phyloP scores from a whole-genome alignment of 1,140 invertebrate species.

The Drosophila subpulchrella region DNA sequence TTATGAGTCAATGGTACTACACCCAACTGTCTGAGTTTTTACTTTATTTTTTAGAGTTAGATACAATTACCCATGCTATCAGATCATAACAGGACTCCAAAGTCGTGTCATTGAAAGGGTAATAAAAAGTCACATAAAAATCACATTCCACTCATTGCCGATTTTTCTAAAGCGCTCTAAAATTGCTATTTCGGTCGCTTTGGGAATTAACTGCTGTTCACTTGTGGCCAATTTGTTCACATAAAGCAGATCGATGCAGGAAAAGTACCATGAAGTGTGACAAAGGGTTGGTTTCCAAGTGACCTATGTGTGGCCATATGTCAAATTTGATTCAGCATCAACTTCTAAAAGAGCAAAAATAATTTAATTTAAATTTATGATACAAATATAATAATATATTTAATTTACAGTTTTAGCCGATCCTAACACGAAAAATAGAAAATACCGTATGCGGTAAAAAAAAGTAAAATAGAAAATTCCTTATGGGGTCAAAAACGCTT shows the following conservation, averaged over 20 bases:
- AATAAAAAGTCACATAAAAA: constrained; percentile 42
- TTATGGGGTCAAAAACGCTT: no score
- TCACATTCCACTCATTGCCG: constrained; percentile 2
- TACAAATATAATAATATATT: background rate
- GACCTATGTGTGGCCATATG: constrained; percentile 3
- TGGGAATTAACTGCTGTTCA: constrained; percentile 25
- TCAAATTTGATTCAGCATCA: background rate
- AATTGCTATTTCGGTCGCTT: constrained; percentile 48
- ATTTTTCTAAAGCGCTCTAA: constrained; percentile 5
- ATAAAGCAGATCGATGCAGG: constrained; percentile 43
- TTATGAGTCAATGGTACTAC: background rate
- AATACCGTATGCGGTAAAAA: no score
- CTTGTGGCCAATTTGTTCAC: constrained; percentile 67
- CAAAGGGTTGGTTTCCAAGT: constrained; percentile 32
- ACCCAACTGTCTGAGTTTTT: background rate
- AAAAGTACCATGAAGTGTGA: background rate
- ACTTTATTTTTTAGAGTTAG: background rate
- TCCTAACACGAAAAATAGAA: no score
- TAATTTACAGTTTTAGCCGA: no score
- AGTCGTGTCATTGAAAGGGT: constrained; percentile 12
- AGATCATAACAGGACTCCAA: constrained; percentile 5
- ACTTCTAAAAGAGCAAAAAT: background rate
- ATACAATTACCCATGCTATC: constrained; percentile 9
- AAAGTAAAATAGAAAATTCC: no score
- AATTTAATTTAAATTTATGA: background rate